Evolutionary conservation across 2,113 vertebrate species (phyloP).

Genomic region (Megaceryle torquata): DNA sequence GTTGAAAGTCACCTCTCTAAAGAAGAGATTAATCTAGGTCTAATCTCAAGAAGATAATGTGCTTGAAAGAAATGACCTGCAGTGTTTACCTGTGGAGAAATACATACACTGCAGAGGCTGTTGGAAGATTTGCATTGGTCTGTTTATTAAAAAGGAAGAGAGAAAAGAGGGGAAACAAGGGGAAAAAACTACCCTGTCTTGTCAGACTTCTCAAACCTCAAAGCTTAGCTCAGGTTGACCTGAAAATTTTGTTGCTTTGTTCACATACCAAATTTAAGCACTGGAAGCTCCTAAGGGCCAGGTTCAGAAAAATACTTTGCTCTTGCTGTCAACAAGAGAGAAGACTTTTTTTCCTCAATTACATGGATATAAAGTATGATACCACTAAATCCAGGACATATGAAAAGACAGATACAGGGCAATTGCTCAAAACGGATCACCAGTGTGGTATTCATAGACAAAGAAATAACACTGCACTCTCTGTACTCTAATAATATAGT

Average conservation of each 20-base stretch:
- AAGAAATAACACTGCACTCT: neutral
- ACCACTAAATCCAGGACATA: neutral
- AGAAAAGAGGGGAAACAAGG: neutral
- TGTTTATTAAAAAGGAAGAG: constrained; percentile 3
- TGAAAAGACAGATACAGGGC: neutral
- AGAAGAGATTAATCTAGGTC: neutral
- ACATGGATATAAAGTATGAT: neutral
- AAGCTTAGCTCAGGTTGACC: constrained; percentile 2
- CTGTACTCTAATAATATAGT: neutral
- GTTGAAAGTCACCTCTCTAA: neutral
- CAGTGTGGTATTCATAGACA: neutral
- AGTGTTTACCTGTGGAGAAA: neutral
- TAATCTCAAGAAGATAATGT: neutral
- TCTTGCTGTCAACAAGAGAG: neutral
- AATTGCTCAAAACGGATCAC: neutral
- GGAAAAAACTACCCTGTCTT: neutral
- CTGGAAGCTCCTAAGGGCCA: neutral
- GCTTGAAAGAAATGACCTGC: neutral
- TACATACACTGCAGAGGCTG: neutral
- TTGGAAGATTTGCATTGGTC: neutral
- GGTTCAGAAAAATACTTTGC: neutral
- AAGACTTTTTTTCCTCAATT: constrained; percentile 1
- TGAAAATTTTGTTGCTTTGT: constrained; percentile 50
- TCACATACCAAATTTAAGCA: constrained; percentile 22
- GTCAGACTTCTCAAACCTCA: constrained; percentile 39